A percentile compares a stretch with the other conserved stretches of the same genome.
phyloP scores from a whole-genome alignment of 2,113 vertebrate genomes.

The Salvelinus fontinalis region DNA sequence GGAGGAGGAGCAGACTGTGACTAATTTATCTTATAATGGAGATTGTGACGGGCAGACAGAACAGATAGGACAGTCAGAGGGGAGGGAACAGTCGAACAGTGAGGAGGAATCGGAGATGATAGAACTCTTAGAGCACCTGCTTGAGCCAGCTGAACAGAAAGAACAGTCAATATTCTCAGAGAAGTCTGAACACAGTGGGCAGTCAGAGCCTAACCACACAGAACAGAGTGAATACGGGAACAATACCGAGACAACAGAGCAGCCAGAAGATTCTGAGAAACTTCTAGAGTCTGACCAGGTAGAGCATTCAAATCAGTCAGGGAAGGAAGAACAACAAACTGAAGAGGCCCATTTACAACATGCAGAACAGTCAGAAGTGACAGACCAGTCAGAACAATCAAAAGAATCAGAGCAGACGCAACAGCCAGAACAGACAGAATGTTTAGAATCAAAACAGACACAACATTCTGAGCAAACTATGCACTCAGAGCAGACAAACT shows the following conservation, averaged over 20 bases:
- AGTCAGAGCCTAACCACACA: slow-evolving; percentile 1
- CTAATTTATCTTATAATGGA: background rate
- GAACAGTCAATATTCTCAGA: background rate
- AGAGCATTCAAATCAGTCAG: slow-evolving; percentile 3
- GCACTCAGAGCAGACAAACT: background rate
- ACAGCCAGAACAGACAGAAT: background rate
- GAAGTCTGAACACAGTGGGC: background rate
- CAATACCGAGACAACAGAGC: background rate
- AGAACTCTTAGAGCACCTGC: background rate
- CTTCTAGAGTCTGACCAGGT: slow-evolving; percentile 8
- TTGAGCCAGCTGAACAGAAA: background rate
- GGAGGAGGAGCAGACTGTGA: background rate
- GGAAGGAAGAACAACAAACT: slow-evolving; percentile 6
- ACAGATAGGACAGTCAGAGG: background rate
- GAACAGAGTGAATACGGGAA: background rate
- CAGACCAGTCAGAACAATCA: slow-evolving; percentile 14
- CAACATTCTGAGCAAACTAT: background rate
- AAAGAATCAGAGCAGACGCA: slow-evolving; percentile 9
- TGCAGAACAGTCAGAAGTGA: slow-evolving; percentile 14
- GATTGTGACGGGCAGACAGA: background rate
- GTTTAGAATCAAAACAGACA: background rate
- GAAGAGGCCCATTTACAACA: slow-evolving; percentile 11
- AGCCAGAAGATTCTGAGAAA: slow-evolving; percentile 8
- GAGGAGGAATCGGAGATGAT: background rate
- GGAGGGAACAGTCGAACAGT: background rate